phyloP scores from a whole-genome alignment of 2,888 invertebrate genomes.

The Cistogaster globosa region DNA sequence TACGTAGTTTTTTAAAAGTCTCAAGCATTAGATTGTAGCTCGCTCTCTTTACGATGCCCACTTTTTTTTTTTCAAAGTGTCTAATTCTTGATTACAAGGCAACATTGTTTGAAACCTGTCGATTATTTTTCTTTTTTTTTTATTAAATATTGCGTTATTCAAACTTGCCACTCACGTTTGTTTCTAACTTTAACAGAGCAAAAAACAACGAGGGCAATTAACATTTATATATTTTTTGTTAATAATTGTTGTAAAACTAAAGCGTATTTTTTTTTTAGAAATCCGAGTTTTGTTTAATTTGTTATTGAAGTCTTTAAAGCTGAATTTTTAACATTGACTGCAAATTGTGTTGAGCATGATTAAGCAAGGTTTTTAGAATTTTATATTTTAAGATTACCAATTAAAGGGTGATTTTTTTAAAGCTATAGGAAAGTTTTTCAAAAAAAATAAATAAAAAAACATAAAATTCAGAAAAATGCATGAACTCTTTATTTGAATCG shows the following conservation, averaged over 20 bases:
- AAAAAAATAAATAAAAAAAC: too few relatives aligned
- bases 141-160: constrained; percentile 23
- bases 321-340: constrained; percentile 41
- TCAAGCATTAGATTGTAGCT: constrained; percentile 2
- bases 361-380: constrained; percentile 46
- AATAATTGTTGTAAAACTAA: not conserved
- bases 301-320: not conserved
- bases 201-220: not conserved
- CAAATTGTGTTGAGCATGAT: constrained; percentile 9
- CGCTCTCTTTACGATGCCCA: not conserved
- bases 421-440: too few relatives aligned
- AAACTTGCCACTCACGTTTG: constrained; percentile 36
- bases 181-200: not conserved
- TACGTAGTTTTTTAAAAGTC: not conserved
- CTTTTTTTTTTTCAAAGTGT: not conserved
- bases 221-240: not conserved
- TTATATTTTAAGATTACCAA: not conserved
- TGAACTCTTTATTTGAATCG: too few relatives aligned
- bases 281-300: constrained; percentile 13
- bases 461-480: too few relatives aligned
- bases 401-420: too few relatives aligned
- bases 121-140: not conserved
- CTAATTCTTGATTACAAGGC: not conserved
- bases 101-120: constrained; percentile 3
- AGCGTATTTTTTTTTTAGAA: not conserved